These are phyloP conservation scores for Micrasema minimum DNA, from an alignment of 1,140 invertebrate species.

Conservation along the genomic window DNA sequence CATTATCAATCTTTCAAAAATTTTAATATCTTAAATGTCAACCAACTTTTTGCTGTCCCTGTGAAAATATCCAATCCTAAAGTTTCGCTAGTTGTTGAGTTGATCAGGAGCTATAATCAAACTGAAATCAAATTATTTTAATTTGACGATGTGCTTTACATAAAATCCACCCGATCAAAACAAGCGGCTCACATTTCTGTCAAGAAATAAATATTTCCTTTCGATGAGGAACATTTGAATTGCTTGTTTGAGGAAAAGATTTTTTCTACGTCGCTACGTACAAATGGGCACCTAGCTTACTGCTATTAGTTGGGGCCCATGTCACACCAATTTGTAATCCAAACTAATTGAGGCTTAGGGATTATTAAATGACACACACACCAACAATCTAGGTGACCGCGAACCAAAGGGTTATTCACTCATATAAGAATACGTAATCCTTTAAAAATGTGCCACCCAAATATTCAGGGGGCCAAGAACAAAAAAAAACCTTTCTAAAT, in stretches of 20 bases:
- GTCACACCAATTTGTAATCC: slow-evolving; percentile 51
- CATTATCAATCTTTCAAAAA: too few relatives aligned
- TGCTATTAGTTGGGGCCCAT: slow-evolving; percentile 35
- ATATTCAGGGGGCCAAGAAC: too few relatives aligned
- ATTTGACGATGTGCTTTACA: too few relatives aligned
- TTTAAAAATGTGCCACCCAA: too few relatives aligned
- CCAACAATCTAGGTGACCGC: slow-evolving; percentile 23
- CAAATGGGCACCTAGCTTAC: slow-evolving; percentile 1
- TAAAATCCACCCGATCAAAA: too few relatives aligned
- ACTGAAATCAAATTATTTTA: slow-evolving; percentile 19
- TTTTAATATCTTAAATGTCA: too few relatives aligned
- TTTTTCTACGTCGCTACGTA: too few relatives aligned
- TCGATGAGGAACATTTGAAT: too few relatives aligned
- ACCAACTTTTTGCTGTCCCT: slow-evolving; percentile 12
- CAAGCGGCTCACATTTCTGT: too few relatives aligned
- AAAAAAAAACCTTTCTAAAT: too few relatives aligned
- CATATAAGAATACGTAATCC: too few relatives aligned
- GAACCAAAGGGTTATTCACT: slow-evolving; percentile 15
- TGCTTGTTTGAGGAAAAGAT: too few relatives aligned
- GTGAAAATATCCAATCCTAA: slow-evolving; percentile 20
- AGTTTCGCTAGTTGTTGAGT: slow-evolving; percentile 22
- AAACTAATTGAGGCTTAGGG: slow-evolving; percentile 48
- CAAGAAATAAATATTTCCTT: background rate
- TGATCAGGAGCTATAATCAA: slow-evolving; percentile 27
- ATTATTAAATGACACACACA: slow-evolving; percentile 44